Conservation (phyloP, 2,888 invertebrate species). For the Morpho helenor region DNA sequence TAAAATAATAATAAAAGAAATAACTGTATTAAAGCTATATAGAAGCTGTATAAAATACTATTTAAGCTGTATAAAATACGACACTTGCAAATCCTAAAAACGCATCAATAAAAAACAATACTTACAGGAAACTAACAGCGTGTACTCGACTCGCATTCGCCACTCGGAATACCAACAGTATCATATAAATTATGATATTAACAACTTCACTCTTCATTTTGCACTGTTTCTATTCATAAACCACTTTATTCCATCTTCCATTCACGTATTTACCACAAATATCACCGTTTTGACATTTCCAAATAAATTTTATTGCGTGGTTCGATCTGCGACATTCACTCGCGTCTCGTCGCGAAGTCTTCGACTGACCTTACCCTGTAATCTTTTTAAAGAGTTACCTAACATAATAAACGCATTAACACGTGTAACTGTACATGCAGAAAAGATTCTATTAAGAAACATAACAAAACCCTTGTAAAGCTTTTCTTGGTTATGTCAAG, state of each 20-base stretch:
- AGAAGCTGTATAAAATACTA: too few relatives aligned
- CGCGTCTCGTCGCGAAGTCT: constrained; percentile 23
- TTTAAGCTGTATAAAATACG: too few relatives aligned
- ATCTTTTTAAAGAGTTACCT: constrained; percentile 30
- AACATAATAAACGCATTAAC: constrained; percentile 27
- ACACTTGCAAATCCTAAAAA: not conserved
- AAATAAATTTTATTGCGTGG: not conserved
- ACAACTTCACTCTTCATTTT: constrained; percentile 31
- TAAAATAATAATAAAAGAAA: too few relatives aligned
- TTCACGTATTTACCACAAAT: constrained; percentile 6
- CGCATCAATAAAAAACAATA: constrained; percentile 26
- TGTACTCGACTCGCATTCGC: constrained; percentile 53
- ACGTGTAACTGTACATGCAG: constrained; percentile 22
- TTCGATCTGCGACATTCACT: not conserved
- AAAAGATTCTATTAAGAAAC: constrained; percentile 22
- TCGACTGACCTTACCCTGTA: constrained; percentile 19
- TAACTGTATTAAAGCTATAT: too few relatives aligned
- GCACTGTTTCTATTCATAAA: constrained; percentile 39
- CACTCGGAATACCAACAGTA: constrained; percentile 35
- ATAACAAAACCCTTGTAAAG: constrained; percentile 13
- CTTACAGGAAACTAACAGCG: constrained; percentile 69
- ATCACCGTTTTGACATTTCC: constrained; percentile 24
- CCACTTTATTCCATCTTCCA: constrained; percentile 16
- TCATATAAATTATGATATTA: constrained; percentile 33
- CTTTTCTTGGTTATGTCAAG: constrained; percentile 11